Evolutionary conservation across 2,888 invertebrate genomes (phyloP).

Genomic region (Carterocephalus palaemon): DNA sequence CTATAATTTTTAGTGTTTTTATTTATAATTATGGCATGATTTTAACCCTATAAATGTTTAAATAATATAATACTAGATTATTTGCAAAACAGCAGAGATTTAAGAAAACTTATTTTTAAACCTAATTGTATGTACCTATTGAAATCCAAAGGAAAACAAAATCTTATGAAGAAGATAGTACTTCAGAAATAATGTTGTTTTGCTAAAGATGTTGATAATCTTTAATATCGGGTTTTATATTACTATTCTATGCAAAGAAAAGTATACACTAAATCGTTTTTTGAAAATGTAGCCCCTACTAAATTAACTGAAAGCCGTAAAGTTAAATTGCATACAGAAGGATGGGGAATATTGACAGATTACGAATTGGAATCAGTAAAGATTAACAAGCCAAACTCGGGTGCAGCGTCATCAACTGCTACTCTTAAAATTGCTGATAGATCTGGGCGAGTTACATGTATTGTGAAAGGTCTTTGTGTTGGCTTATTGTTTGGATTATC

Average conservation of each 20-base stretch:
- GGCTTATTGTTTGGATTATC: conserved; percentile 60
- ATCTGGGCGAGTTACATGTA: conserved; percentile 60
- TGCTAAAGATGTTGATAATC: no score
- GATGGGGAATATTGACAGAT: conserved; percentile 64
- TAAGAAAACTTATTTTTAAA: no score
- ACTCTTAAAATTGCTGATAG: conserved; percentile 58
- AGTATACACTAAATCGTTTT: conserved; percentile 36
- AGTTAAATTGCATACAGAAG: conserved; percentile 46
- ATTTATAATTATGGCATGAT: no score
- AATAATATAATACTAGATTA: no score
- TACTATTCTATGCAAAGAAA: conserved; percentile 28
- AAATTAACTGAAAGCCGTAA: conserved; percentile 57
- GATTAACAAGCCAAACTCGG: conserved; percentile 47
- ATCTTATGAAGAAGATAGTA: neutral
- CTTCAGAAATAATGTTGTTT: no score
- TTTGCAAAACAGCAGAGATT: no score
- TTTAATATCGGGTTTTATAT: conserved; percentile 70
- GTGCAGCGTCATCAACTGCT: conserved; percentile 48
- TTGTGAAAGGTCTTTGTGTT: conserved; percentile 52
- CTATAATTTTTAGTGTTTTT: no score
- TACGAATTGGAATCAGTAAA: conserved; percentile 70
- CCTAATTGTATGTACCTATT: neutral
- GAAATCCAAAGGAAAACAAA: neutral
- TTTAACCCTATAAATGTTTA: no score
- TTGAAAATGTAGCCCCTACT: conserved; percentile 44